These are phyloP conservation scores for Dasysyrphus albostriatus DNA, from an alignment of 2,888 invertebrate species.

Conservation along the genomic window DNA sequence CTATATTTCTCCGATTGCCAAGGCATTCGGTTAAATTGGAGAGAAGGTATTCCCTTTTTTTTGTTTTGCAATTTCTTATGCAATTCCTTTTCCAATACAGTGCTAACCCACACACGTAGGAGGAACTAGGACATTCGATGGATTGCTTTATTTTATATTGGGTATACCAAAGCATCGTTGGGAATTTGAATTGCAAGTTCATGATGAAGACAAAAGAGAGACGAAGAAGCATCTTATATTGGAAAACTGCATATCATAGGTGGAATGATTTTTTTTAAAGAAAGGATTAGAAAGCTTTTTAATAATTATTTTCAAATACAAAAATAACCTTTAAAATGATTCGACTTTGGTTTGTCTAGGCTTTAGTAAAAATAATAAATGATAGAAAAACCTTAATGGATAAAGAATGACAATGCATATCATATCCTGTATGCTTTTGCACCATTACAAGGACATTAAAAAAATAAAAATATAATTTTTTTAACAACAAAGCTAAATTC, in stretches of 20 bases:
- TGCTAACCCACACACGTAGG: conserved; percentile 25
- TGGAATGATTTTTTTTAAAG: conserved; percentile 15
- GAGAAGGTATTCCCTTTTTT: conserved; percentile 32
- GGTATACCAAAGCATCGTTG: conserved; percentile 6
- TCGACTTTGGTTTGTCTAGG: conserved; percentile 1
- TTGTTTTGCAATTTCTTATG: conserved; percentile 51
- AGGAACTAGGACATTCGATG: conserved; percentile 55
- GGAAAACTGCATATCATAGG: conserved; percentile 54
- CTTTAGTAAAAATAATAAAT: conserved; percentile 32
- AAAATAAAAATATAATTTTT: conserved; percentile 21
- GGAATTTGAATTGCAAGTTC: conserved; percentile 60
- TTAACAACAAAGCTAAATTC: conserved; percentile 28
- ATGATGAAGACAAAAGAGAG: not conserved
- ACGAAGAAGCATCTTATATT: conserved; percentile 42
- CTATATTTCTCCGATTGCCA: conserved; percentile 38
- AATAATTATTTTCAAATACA: conserved; percentile 48
- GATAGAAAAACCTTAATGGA: conserved; percentile 8
- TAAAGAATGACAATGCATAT: conserved; percentile 47
- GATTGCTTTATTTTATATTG: conserved; percentile 31
- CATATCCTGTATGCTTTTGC: conserved; percentile 14
- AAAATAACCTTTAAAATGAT: not conserved
- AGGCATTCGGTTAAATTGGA: conserved; percentile 51
- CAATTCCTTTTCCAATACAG: conserved; percentile 42
- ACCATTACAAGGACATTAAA: conserved; percentile 36
- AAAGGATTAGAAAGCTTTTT: conserved; percentile 28